Conservation (phyloP, 2,113 vertebrate genomes). For the Takifugu flavidus region DNA sequence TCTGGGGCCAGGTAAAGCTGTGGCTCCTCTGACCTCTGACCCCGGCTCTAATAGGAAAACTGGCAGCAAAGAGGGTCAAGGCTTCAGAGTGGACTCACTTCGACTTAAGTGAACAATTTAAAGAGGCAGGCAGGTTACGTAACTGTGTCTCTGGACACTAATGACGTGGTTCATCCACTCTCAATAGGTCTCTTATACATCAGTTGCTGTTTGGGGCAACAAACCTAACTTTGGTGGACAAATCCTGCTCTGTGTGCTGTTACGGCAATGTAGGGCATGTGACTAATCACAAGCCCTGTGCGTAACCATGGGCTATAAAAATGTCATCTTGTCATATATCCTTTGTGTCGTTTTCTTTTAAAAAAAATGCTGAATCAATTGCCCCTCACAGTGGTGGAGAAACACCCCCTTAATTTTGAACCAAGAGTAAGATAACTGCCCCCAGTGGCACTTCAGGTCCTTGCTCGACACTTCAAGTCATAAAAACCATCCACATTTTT, state of each 20-base stretch:
- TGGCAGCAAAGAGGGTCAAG: slow-evolving; percentile 46
- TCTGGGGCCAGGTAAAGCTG: slow-evolving; percentile 40
- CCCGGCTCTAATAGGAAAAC: slow-evolving; percentile 45
- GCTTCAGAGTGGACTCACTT: slow-evolving; percentile 25
- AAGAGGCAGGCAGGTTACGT: slow-evolving; percentile 60
- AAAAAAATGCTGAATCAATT: neutral
- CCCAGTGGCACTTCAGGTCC: too few relatives aligned
- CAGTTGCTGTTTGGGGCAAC: slow-evolving; percentile 51
- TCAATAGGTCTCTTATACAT: slow-evolving; percentile 57
- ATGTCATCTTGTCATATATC: slow-evolving; percentile 14
- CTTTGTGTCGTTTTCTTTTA: neutral
- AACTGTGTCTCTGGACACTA: slow-evolving; percentile 47
- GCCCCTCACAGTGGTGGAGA: neutral
- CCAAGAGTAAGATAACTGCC: neutral
- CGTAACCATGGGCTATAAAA: slow-evolving; percentile 24
- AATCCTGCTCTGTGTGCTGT: slow-evolving; percentile 42
- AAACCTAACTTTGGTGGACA: slow-evolving; percentile 54
- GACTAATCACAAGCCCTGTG: slow-evolving; percentile 31
- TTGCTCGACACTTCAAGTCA: too few relatives aligned
- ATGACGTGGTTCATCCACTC: slow-evolving; percentile 43
- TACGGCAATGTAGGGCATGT: slow-evolving; percentile 40
- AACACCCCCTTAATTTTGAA: slow-evolving; percentile 7
- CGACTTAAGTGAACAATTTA: slow-evolving; percentile 65
- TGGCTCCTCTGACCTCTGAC: slow-evolving; percentile 56
- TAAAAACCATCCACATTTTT: neutral